Base-by-base conservation (phyloP, 2,888 invertebrate species). In the Plebejus argus region DNA sequence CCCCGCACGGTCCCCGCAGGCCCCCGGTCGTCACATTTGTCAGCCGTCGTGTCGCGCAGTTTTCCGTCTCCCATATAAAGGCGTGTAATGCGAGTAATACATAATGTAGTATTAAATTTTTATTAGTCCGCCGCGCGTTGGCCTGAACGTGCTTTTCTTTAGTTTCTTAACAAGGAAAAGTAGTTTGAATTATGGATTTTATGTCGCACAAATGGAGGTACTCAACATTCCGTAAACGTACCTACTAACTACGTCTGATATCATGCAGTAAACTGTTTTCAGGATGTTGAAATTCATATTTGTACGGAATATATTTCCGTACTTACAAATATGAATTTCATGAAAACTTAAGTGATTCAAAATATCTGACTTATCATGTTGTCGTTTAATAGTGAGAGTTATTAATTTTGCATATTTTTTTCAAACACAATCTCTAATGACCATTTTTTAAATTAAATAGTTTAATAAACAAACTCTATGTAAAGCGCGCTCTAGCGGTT, bases 11-110 rank as follows among this genome's bases (percentile, higher is more conserved):
- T n/a, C n/a, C 3, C 56, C n/a, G 56, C 56, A 18, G 4, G 66
- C 8, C 12, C 61, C 61, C 61, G 61, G 5, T 66, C 61, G 61
- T 66, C 61, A 66, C 61, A 66, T 66, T 66, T 66, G 66, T 66
- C 66, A 66, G 28, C 15, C 66, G 66, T 33, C 66, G 66, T 66
- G 66, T 66, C 66, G 66, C 66, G 33, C 23, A 23, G 61, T 66
- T 28, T 66, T 33, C 66, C 66, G 66, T 66, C 23, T 15, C 15
- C 66, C 66, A 28, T 66, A 33, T 66, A 66, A 6, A 53, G 15
- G 66, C 33, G 28, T 18, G 58, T 58, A 58, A 66, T 15, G 66
- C 28, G 66, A 66, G 28, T 66, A 66, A 66, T 33, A 66, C 28
- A 66, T 66, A 15, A 66, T 28, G 66, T 33, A 66, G 28, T 66